A percentile compares a stretch with the other conserved stretches of the same genome.
Evolutionary conservation across 2,113 vertebrate species (phyloP).

Genomic region (Terrapene triunguis): DNA sequence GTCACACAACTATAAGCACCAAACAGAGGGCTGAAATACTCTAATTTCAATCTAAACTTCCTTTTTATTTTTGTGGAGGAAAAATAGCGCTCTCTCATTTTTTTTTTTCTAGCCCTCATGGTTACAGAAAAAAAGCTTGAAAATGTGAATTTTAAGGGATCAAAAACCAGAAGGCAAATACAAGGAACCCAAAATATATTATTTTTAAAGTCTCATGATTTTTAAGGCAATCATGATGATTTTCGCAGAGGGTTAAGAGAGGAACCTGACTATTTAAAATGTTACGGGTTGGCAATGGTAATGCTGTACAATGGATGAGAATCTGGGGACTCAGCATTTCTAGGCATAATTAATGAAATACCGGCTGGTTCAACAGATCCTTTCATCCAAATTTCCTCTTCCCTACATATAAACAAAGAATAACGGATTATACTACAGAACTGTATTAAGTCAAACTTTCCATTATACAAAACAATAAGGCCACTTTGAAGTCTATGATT

Average conservation of each 20-base stretch:
- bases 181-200: neutral
- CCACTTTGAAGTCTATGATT: neutral
- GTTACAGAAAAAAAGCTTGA: neutral
- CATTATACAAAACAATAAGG: neutral
- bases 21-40: neutral
- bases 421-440: neutral
- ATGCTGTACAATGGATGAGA: neutral
- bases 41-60: neutral
- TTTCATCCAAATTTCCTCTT: neutral
- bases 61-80: neutral
- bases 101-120: neutral
- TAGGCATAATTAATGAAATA: neutral
- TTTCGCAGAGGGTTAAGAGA: neutral
- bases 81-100: neutral
- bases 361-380: neutral
- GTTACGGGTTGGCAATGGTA: neutral
- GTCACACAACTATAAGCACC: neutral
- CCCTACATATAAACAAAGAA: neutral
- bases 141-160: neutral
- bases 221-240: neutral
- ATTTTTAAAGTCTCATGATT: neutral
- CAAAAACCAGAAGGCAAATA: neutral
- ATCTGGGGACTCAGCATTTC: neutral
- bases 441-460: neutral
- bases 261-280: too few relatives aligned